Percentiles rank a stretch among this genome's conserved stretches.
These are phyloP conservation scores for Crocidura indochinensis DNA, from an alignment of 2,797 vertebrate species.

Conservation along the genomic window DNA sequence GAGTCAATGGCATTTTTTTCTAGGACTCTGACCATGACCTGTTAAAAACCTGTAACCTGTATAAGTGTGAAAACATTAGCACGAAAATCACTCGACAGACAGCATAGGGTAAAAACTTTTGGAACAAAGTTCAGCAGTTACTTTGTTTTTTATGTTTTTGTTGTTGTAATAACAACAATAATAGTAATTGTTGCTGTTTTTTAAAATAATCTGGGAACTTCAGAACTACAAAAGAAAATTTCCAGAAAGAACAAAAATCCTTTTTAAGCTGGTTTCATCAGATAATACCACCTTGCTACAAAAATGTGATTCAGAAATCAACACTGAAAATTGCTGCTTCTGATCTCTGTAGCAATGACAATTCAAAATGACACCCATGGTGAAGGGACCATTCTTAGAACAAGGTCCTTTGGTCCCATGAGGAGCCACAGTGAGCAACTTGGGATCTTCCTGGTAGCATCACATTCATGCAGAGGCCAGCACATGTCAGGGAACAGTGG, in stretches of 20 bases:
- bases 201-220: slow-evolving; percentile 17
- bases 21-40: background rate
- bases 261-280: background rate
- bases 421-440: background rate
- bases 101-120: background rate
- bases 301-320: slow-evolving; percentile 29
- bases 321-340: background rate
- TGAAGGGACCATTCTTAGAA: background rate
- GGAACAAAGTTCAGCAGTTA: background rate
- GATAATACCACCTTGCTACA: background rate
- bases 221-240: background rate
- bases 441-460: background rate
- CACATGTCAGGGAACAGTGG: rapidly evolving
- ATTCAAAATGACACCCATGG: background rate
- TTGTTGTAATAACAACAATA: too few species aligned
- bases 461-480: background rate
- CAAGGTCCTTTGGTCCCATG: too few species aligned
- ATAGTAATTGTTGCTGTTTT: too few species aligned
- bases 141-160: background rate
- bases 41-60: background rate
- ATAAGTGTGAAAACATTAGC: background rate
- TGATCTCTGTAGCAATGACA: background rate
- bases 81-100: background rate
- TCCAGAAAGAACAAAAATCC: background rate
- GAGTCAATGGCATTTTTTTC: slow-evolving; percentile 30